These are phyloP conservation scores for Microcebus lehilahytsara DNA, from an alignment of 2,113 vertebrate species.

Conservation along the genomic window DNA sequence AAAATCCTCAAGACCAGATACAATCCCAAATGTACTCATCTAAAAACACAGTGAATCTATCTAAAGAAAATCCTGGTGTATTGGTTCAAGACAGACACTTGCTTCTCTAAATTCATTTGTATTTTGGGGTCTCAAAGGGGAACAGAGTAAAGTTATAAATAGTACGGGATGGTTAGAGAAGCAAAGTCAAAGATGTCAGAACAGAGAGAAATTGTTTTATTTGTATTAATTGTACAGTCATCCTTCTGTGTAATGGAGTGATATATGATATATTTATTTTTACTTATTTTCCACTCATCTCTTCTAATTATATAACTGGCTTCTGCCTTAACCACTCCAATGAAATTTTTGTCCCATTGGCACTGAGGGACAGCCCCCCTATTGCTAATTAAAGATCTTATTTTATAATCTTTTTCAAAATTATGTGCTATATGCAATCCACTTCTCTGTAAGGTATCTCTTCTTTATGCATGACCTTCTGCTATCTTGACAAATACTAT, in stretches of 20 bases:
- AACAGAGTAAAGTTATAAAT: background rate
- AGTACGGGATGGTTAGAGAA: background rate
- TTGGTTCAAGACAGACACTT: background rate
- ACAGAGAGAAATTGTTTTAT: background rate
- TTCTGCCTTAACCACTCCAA: background rate
- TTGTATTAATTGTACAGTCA: background rate
- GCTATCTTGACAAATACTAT: background rate
- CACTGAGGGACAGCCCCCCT: too few relatives aligned
- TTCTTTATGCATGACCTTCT: background rate
- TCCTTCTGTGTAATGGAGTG: background rate
- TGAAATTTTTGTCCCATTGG: background rate
- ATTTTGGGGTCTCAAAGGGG: background rate
- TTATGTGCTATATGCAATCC: background rate
- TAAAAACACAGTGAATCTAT: background rate
- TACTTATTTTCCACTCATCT: background rate
- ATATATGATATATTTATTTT: background rate
- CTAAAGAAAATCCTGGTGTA: background rate
- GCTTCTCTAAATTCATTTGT: background rate
- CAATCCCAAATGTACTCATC: background rate
- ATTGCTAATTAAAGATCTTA: background rate
- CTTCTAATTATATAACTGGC: background rate
- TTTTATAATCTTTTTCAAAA: background rate
- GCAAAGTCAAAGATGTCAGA: background rate
- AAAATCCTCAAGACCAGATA: background rate
- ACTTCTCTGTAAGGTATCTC: background rate